These are phyloP conservation scores for Saccopteryx bilineata DNA, from an alignment of 2,113 vertebrate species.

Conservation along the genomic window DNA sequence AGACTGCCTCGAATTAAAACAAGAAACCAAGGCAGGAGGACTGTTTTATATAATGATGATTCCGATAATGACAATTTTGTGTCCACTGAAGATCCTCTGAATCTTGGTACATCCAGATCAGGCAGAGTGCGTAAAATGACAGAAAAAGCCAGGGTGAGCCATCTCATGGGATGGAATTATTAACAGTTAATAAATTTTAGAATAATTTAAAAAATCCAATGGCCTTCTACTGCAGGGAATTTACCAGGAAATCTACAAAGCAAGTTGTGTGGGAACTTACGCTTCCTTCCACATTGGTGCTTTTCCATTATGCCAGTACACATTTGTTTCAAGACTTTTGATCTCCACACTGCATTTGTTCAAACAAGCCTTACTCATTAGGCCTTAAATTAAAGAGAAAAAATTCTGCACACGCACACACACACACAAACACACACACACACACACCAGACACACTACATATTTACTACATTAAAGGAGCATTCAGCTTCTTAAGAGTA, in stretches of 20 bases:
- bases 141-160: slow-evolving; percentile 98
- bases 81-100: slow-evolving; percentile 95
- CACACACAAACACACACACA: background rate
- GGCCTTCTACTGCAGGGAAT: slow-evolving; percentile 97
- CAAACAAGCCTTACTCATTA: slow-evolving; percentile 90
- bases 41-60: slow-evolving; percentile 96
- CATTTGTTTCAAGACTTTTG: slow-evolving; percentile 88
- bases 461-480: slow-evolving; percentile 87
- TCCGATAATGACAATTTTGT: slow-evolving; percentile 95
- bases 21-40: slow-evolving; percentile 97
- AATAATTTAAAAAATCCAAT: slow-evolving; percentile 85
- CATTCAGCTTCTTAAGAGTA: slow-evolving; percentile 88
- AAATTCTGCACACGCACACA: slow-evolving; percentile 77
- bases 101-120: slow-evolving; percentile 97
- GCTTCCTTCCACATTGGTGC: slow-evolving; percentile 93
- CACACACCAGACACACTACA: slow-evolving; percentile 86
- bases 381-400: slow-evolving; percentile 87
- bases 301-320: slow-evolving; percentile 92
- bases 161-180: slow-evolving; percentile 99
- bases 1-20: slow-evolving; percentile 94
- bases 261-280: slow-evolving; percentile 90
- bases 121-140: slow-evolving; percentile 99
- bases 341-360: slow-evolving; percentile 88
- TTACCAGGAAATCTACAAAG: slow-evolving; percentile 91
- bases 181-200: slow-evolving; percentile 88